Evolutionary conservation across 35 echinoderm and acorn worm genomes (phyloP).

Genomic region (Heliocidaris erythrogramma): DNA sequence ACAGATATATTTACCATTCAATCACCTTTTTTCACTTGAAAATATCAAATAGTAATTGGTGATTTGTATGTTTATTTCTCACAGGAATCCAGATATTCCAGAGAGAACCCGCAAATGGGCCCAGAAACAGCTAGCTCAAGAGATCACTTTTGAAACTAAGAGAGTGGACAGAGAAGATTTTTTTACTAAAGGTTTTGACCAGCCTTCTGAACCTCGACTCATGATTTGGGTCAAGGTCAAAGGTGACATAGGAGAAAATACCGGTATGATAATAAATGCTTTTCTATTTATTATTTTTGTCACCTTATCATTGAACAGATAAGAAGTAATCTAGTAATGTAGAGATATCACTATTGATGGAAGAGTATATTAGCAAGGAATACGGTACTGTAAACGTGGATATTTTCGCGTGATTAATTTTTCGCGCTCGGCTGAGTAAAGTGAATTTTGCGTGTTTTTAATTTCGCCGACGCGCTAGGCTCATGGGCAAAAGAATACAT

Average conservation of each 20-base stretch:
- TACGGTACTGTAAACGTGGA: too few relatives aligned
- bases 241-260: constrained; percentile 70
- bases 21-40: background rate
- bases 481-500: too few relatives aligned
- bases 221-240: constrained; percentile 75
- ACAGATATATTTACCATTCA: background rate
- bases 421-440: too few relatives aligned
- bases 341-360: too few relatives aligned
- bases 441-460: too few relatives aligned
- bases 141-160: constrained; percentile 70
- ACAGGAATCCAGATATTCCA: constrained; percentile 64
- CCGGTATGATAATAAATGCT: background rate
- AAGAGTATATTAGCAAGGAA: too few relatives aligned
- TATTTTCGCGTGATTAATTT: too few relatives aligned
- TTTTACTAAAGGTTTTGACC: background rate
- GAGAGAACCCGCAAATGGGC: constrained; percentile 50
- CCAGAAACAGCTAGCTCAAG: constrained; percentile 53
- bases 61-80: background rate
- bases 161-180: constrained; percentile 54
- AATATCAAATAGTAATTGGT: background rate
- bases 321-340: too few relatives aligned
- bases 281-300: too few relatives aligned
- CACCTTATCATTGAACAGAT: too few relatives aligned
- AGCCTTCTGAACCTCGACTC: constrained; percentile 60
- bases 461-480: too few relatives aligned